Conservation (phyloP, 2,888 invertebrate genomes). For the Epiperipatus broadwayi region DNA sequence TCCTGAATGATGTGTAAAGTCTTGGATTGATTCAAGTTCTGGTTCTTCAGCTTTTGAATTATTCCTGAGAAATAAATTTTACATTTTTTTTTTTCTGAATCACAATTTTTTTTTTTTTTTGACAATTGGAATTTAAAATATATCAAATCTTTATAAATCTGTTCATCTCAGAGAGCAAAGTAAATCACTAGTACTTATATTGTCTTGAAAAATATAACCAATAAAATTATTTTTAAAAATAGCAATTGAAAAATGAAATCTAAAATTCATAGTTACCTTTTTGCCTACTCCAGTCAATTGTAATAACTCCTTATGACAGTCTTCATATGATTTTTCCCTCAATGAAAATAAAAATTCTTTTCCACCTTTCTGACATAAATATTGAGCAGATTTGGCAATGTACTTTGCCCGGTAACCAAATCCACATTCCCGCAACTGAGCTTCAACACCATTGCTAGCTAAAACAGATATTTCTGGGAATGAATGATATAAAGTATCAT, state of each 20-base stretch:
- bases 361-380: constrained; percentile 48
- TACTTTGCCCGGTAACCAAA: constrained; percentile 59
- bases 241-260: too few species aligned
- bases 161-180: too few species aligned
- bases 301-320: constrained; percentile 52
- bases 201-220: constrained; percentile 5
- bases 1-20: too few species aligned
- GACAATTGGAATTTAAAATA: too few species aligned
- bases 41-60: too few species aligned
- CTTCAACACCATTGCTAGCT: constrained; percentile 42
- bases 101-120: too few species aligned
- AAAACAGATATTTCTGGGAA: constrained; percentile 59
- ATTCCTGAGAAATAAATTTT: too few species aligned
- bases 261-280: constrained; percentile 41
- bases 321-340: constrained; percentile 44
- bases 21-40: too few species aligned
- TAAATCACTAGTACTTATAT: constrained; percentile 7
- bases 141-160: too few species aligned
- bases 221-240: not conserved
- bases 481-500: constrained; percentile 44
- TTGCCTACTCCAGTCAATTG: constrained; percentile 73
- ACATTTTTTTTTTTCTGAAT: too few species aligned
- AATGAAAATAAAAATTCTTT: constrained; percentile 49
- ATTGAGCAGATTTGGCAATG: constrained; percentile 50
- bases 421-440: constrained; percentile 40